Percentiles rank a stretch among this genome's conserved stretches.
phyloP scores from a whole-genome alignment of 2,113 vertebrate species.

The Arothron firmamentum region DNA sequence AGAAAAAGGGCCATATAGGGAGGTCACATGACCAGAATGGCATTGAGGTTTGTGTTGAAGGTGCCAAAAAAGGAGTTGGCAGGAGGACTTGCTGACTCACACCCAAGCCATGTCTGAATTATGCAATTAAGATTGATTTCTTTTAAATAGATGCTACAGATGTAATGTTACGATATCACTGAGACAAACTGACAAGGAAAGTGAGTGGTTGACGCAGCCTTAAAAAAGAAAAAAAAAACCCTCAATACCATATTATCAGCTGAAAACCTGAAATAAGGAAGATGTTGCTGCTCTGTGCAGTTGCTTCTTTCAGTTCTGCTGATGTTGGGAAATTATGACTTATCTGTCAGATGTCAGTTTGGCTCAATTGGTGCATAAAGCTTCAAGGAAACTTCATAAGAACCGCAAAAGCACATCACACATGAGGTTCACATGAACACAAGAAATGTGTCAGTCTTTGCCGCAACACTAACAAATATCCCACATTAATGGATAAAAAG shows the following conservation, averaged over 20 bases:
- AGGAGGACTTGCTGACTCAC: slow-evolving; percentile 47
- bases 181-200: slow-evolving; percentile 4
- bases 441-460: no score
- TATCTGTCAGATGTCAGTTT: slow-evolving; percentile 25
- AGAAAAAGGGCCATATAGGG: background rate
- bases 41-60: slow-evolving; percentile 40
- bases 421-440: background rate
- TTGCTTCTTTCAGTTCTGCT: slow-evolving; percentile 34
- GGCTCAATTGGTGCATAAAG: slow-evolving; percentile 41
- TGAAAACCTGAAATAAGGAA: no score
- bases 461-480: background rate
- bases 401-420: slow-evolving; percentile 20
- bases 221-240: no score
- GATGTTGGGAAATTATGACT: slow-evolving; percentile 38
- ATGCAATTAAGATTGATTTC: slow-evolving; percentile 28
- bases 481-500: slow-evolving; percentile 2
- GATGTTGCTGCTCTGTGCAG: background rate
- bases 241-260: no score
- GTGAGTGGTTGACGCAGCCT: background rate
- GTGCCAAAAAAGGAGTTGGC: slow-evolving; percentile 11
- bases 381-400: slow-evolving; percentile 13
- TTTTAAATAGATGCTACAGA: slow-evolving; percentile 41
- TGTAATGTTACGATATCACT: slow-evolving; percentile 8
- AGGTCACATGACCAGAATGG: slow-evolving; percentile 43
- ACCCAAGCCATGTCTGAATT: slow-evolving; percentile 22